Evolutionary conservation across 2,888 invertebrate genomes (phyloP), one percentile per base, ranked within the genome.

Genomic region (Meghimatium bilineatum): DNA sequence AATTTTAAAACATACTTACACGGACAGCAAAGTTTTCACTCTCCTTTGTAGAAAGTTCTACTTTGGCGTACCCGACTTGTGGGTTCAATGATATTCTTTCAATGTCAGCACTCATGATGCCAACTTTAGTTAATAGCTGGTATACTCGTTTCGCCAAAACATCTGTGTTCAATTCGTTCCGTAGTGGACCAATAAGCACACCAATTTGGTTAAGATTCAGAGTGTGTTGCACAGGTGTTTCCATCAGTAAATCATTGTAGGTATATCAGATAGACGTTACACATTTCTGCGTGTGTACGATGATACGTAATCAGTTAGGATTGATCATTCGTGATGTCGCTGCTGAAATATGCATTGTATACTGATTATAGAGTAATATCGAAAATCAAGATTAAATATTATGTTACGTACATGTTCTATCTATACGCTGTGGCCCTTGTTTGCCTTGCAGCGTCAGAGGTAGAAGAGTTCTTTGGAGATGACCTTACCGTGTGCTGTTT

Each of bases 41-140:
- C 32, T 72, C 74, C 14, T 29, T 56, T 20, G 10, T 44, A 36
- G 6, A 14, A 8, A 81, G 17, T 29, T 63, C 38, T 2, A 81
- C 44, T n/a, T 72, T 74, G 74, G 74, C 81, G 63, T 36, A 71
- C 3, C 74, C 81, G 26, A 32, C 74, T 52, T 74, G 26, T 20
- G 17, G 17, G 36, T 69, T 80, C 1, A 80, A 20, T 29, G n/a
- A 34, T 17, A 80, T 36, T n/a, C 38, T 20, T 26, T 20, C 71
- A 34, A 81, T 74, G 17, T 81, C 81, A 36, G 38, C 14, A 14
- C 32, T n/a, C 10, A 20, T 63, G 34, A 81, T 29, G 29, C 81
- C 74, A 8, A 81, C 10, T 20, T 52, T 23, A 8, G 29, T 14
- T 6, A 81, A 38, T 23, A 81, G 38, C 23, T 71, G 26, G 38